Evolutionary conservation across 2,888 invertebrate species (phyloP).

Genomic region (Drosophila kanekoi): DNA sequence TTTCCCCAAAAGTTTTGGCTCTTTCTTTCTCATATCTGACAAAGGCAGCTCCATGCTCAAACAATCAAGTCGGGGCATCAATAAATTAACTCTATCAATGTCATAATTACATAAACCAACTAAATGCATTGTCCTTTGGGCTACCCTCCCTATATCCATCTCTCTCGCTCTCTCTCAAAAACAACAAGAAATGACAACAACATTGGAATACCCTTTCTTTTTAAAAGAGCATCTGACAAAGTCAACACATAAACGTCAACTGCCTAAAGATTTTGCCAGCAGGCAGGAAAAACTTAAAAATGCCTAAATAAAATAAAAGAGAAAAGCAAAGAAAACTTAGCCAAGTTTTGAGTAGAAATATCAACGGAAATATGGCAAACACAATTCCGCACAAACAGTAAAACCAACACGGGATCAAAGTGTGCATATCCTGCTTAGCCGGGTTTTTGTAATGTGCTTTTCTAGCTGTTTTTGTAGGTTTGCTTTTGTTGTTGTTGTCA

Average conservation of each 20-base stretch:
- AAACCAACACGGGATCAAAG: conserved; percentile 58
- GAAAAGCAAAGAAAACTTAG: conserved; percentile 41
- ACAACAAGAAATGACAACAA: too few species aligned
- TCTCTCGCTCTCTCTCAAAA: background rate
- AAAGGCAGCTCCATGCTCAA: background rate
- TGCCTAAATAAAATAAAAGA: conserved; percentile 38
- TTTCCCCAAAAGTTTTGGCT: background rate
- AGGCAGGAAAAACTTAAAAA: conserved; percentile 49
- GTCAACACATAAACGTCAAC: conserved; percentile 28
- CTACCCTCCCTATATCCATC: too few species aligned
- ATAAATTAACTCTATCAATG: conserved; percentile 42
- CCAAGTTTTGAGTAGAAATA: conserved; percentile 65
- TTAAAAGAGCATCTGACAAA: conserved; percentile 1
- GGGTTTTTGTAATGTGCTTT: conserved; percentile 69
- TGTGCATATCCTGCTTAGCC: conserved; percentile 71
- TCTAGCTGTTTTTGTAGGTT: conserved; percentile 40
- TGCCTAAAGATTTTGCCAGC: conserved; percentile 37
- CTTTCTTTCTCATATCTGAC: background rate
- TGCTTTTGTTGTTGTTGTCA: conserved; percentile 45
- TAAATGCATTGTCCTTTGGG: background rate
- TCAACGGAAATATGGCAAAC: conserved; percentile 73
- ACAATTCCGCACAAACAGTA: conserved; percentile 31
- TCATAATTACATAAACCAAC: conserved; percentile 14
- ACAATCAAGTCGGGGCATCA: conserved; percentile 9
- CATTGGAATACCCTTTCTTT: conserved; percentile 8